Evolutionary conservation across 2,888 invertebrate genomes (phyloP).

Genomic region (Lingula anatina): DNA sequence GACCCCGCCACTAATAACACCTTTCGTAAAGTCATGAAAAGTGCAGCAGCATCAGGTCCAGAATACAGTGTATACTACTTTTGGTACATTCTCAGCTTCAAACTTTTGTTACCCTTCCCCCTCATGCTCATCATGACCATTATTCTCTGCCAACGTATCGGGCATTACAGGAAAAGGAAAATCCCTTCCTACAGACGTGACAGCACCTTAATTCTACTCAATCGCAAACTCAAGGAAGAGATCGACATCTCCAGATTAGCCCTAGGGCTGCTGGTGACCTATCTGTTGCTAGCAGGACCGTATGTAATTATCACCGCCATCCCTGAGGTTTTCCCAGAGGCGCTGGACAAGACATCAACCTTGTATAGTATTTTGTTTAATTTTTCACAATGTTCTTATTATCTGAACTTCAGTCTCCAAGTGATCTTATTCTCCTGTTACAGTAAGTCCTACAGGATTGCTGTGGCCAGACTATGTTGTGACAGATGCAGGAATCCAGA

Average conservation of each 20-base stretch:
- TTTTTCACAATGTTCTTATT: slow-evolving; percentile 37
- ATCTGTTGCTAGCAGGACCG: slow-evolving; percentile 38
- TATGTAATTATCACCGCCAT: slow-evolving; percentile 29
- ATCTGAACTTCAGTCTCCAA: slow-evolving; percentile 38
- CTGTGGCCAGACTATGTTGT: no score
- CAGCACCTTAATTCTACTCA: slow-evolving; percentile 25
- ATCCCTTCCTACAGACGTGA: slow-evolving; percentile 21
- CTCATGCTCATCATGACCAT: slow-evolving; percentile 30
- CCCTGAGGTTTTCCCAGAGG: slow-evolving; percentile 18
- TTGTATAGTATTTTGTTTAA: slow-evolving; percentile 28
- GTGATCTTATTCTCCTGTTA: slow-evolving; percentile 47
- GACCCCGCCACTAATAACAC: slow-evolving; percentile 22
- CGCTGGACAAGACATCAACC: slow-evolving; percentile 19
- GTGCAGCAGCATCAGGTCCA: slow-evolving; percentile 24
- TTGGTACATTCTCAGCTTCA: slow-evolving; percentile 43
- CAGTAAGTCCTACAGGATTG: slow-evolving; percentile 40
- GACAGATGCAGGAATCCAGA: no score
- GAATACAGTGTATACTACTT: slow-evolving; percentile 43
- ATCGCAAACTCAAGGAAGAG: slow-evolving; percentile 35
- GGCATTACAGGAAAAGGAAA: slow-evolving; percentile 24
- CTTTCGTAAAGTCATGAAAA: slow-evolving; percentile 23
- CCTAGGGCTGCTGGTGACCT: slow-evolving; percentile 30
- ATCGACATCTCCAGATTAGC: slow-evolving; percentile 32
- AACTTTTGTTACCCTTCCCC: slow-evolving; percentile 37
- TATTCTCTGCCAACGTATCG: slow-evolving; percentile 24